These are phyloP conservation scores for Mesembrinibis cayennensis DNA, from an alignment of 2,113 vertebrate genomes.

Conservation along the genomic window DNA sequence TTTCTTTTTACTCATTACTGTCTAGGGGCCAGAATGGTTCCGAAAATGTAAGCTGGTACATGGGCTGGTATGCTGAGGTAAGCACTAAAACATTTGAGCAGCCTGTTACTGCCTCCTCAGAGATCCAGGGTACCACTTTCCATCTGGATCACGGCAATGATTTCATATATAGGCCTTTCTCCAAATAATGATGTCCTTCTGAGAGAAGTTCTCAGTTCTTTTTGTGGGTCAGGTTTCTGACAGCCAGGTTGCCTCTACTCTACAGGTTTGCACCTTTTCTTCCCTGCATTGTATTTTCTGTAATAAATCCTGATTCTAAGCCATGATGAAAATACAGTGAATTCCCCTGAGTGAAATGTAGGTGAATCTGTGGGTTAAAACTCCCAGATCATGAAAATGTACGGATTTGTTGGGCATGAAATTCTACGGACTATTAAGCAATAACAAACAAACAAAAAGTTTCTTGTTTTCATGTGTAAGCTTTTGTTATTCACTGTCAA, in stretches of 20 bases:
- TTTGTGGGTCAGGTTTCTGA: neutral
- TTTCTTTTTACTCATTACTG: neutral
- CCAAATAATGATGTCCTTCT: neutral
- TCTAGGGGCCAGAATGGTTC: rapidly evolving
- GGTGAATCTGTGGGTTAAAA: neutral
- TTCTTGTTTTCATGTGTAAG: neutral
- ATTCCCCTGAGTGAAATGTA: neutral
- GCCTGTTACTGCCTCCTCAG: neutral
- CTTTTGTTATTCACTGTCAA: neutral
- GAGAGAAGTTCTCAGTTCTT: neutral
- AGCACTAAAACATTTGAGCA: neutral
- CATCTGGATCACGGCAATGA: neutral
- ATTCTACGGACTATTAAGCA: neutral
- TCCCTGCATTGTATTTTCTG: neutral
- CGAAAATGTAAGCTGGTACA: neutral
- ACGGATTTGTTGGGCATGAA: neutral
- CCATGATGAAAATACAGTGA: neutral
- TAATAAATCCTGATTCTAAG: neutral
- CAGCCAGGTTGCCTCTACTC: neutral
- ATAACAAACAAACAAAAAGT: neutral
- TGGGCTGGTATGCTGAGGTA: neutral
- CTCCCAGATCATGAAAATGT: neutral
- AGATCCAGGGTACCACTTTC: neutral
- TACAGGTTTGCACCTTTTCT: neutral
- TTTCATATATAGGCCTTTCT: neutral